Evolutionary conservation across 2,797 vertebrate genomes (phyloP), one percentile per base, ranked within the genome.

Genomic region (Cossypha niveicapilla): DNA sequence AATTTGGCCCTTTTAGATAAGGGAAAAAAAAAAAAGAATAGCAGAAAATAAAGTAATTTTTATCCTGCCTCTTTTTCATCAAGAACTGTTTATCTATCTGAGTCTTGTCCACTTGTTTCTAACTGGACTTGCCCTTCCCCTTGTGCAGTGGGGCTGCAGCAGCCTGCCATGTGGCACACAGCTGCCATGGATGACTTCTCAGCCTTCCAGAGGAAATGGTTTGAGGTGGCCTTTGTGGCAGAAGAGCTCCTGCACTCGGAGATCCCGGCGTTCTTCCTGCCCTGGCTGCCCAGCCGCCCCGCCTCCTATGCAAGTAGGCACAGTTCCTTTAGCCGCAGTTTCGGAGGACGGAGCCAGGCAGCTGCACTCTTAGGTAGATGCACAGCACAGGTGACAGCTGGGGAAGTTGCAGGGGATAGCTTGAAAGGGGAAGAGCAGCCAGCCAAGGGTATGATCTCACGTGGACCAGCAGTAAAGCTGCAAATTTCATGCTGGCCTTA

Each of bases 311-410:
- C 99, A 97, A 99, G 99, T 98, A 98, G 99, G 97, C 99, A 99
- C 98, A 99, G 99, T 98, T 99, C 99, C 97, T 99, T 99, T 98
- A 99, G 99, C 98, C 99, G 99, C 98, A 99, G 99, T 98, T 99
- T 99, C 91, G 99, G 99, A 97, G 99, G 99, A 96, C 99, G 99
- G 97, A 99, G 99, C 98, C 99, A 99, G 98, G 99, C 99, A 58
- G 99, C 99, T 8, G 99, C 99, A 45, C 98, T 99, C 84, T 98
- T 99, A 98, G 99, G 99, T 99, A 99, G 97, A 97, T 97, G 82
- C 87, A 94, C 94, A 95, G 91, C 96, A 97, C 88, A 91, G 95
- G 65, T 94, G 81, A 87, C 89, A 86, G 80, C 93, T 88, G 92
- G 92, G 82, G 78, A 84, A 86, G 71, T 25, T 32, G 76, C 53